phyloP scores from a whole-genome alignment of 2,888 invertebrate genomes.

The Apotomis capreana region DNA sequence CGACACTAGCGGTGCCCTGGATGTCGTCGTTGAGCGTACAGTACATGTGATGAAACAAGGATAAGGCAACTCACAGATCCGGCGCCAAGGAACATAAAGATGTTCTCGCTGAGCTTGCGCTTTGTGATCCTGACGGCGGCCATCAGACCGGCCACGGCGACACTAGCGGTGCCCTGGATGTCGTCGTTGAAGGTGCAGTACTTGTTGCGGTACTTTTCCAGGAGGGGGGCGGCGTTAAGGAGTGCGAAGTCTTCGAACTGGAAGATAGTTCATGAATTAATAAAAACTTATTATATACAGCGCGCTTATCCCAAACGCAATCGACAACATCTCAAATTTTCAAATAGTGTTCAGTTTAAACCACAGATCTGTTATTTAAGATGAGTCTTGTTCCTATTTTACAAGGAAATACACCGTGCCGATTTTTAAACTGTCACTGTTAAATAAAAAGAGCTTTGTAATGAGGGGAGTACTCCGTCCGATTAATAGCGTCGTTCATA shows the following conservation, averaged over 20 bases:
- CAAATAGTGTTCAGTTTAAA: too few relatives aligned
- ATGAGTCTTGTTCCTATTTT: too few relatives aligned
- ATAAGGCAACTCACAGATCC: slow-evolving; percentile 84
- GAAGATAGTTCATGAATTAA: slow-evolving; percentile 51
- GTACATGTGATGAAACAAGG: slow-evolving; percentile 82
- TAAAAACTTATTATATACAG: too few relatives aligned
- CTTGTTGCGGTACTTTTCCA: slow-evolving; percentile 93
- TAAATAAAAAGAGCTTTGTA: too few relatives aligned
- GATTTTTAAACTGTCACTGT: too few relatives aligned
- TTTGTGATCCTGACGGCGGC: slow-evolving; percentile 90
- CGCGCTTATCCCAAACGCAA: too few relatives aligned
- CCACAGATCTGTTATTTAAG: too few relatives aligned
- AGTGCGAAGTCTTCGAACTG: slow-evolving; percentile 99
- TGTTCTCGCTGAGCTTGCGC: slow-evolving; percentile 92
- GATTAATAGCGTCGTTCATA: too few relatives aligned
- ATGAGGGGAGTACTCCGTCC: too few relatives aligned
- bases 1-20: slow-evolving; percentile 98
- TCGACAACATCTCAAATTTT: too few relatives aligned
- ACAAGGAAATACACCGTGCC: too few relatives aligned
- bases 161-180: slow-evolving; percentile 98
- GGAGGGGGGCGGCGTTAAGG: slow-evolving; percentile 96
- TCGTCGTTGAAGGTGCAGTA: slow-evolving; percentile 99
- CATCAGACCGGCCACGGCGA: slow-evolving; percentile 96
- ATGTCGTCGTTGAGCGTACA: slow-evolving; percentile 99
- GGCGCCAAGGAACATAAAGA: slow-evolving; percentile 95